Percentiles rank a stretch among this genome's conserved stretches.
phyloP scores from a whole-genome alignment of 2,888 invertebrate genomes.

The Harpagoxenus sublaevis region DNA sequence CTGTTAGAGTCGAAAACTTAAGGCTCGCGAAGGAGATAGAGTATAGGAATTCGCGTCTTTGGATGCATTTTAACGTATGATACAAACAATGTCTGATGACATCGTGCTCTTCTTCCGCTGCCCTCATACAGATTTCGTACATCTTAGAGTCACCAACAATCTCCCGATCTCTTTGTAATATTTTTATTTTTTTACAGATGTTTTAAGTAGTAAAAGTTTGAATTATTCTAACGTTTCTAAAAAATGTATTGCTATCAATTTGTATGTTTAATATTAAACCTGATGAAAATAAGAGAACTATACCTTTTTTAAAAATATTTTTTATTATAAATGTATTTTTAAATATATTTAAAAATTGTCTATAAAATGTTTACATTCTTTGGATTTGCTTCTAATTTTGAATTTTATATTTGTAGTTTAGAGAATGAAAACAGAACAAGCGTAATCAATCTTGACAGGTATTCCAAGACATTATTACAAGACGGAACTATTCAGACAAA shows the following conservation, averaged over 20 bases:
- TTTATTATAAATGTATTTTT: not conserved
- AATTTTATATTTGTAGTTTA: not conserved
- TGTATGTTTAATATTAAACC: not conserved
- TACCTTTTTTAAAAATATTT: not conserved
- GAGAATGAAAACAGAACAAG: not conserved
- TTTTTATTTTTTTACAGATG: not conserved
- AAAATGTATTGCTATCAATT: not conserved
- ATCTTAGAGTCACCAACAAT: not conserved
- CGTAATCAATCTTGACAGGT: slow-evolving; percentile 6
- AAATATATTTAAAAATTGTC: not conserved
- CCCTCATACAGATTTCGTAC: slow-evolving; percentile 35
- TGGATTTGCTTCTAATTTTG: not conserved
- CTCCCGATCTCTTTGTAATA: not conserved
- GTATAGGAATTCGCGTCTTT: slow-evolving; percentile 49
- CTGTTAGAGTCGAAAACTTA: slow-evolving; percentile 63
- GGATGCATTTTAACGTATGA: slow-evolving; percentile 60
- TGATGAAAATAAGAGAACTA: not conserved
- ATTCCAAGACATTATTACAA: slow-evolving; percentile 25
- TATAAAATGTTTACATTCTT: not conserved
- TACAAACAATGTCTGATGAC: slow-evolving; percentile 23
- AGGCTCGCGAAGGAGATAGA: slow-evolving; percentile 18
- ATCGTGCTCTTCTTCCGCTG: not conserved
- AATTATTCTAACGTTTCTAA: not conserved
- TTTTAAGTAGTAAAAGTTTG: not conserved
- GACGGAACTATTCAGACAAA: slow-evolving; percentile 44